Evolutionary conservation across 2,888 invertebrate genomes (phyloP).

Genomic region (Portevinia maculata): DNA sequence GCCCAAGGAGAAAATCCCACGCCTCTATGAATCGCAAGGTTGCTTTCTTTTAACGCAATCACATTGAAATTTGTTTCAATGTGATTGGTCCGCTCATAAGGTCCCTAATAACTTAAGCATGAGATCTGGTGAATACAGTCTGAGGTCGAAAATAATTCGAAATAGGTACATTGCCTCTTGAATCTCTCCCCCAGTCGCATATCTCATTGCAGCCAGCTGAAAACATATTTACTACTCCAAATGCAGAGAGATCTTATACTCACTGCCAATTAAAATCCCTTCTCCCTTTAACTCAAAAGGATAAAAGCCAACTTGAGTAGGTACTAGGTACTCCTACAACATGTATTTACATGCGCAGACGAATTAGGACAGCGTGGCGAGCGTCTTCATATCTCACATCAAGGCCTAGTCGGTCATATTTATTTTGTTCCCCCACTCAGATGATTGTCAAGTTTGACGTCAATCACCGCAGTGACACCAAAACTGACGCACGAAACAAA

Average conservation of each 20-base stretch:
- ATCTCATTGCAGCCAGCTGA: no score
- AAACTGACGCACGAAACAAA: slow-evolving; percentile 75
- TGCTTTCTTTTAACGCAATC: no score
- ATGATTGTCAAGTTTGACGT: slow-evolving; percentile 77
- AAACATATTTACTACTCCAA: not conserved
- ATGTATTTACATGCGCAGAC: not conserved
- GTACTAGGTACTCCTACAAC: slow-evolving; percentile 24
- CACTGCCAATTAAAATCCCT: not conserved
- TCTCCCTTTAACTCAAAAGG: not conserved
- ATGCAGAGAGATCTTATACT: not conserved
- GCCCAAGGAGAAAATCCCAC: no score
- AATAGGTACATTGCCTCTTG: no score
- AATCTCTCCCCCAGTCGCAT: no score
- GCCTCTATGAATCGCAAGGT: no score
- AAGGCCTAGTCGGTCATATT: slow-evolving; percentile 50
- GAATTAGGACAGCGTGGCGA: not conserved
- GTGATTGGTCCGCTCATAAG: no score
- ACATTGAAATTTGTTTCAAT: no score
- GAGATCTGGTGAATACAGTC: no score
- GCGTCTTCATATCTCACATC: slow-evolving; percentile 22
- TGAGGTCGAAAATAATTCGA: no score
- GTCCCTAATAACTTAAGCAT: no score
- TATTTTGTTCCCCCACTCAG: slow-evolving; percentile 53
- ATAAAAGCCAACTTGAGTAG: slow-evolving; percentile 1
- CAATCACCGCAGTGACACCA: slow-evolving; percentile 77